Evolutionary conservation across 2,113 vertebrate species (phyloP).

Genomic region (Stercorarius parasiticus): DNA sequence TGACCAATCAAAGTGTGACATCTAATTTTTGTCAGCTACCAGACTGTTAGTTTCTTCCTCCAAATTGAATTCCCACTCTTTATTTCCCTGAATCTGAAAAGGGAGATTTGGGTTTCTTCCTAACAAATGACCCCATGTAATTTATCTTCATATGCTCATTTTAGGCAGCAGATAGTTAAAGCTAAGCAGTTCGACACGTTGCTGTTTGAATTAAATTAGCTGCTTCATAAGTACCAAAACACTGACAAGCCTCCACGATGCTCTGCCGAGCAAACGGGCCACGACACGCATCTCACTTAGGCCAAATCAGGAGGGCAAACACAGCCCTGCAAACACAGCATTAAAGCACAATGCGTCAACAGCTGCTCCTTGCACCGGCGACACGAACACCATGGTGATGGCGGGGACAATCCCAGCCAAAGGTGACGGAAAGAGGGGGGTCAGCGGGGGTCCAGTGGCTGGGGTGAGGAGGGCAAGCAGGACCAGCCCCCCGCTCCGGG

Average conservation of each 20-base stretch:
- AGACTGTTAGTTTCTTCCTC: neutral
- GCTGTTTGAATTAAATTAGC: slow-evolving; percentile 31
- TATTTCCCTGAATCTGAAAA: neutral
- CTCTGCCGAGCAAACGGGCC: neutral
- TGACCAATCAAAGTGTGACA: neutral
- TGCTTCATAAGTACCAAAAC: slow-evolving; percentile 2
- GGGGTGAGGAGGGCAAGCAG: slow-evolving; percentile 75
- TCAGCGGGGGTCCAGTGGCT: slow-evolving; percentile 44
- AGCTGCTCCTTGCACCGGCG: slow-evolving; percentile 70
- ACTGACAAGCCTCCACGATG: neutral
- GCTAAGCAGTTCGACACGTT: neutral
- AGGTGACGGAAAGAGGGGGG: slow-evolving; percentile 52
- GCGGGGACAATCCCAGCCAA: slow-evolving; percentile 35
- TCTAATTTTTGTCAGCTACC: neutral
- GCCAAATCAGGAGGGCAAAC: slow-evolving; percentile 66
- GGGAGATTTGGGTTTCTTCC: neutral
- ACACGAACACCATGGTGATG: slow-evolving; percentile 71
- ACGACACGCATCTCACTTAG: slow-evolving; percentile 14
- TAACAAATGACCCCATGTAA: neutral
- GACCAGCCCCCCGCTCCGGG: slow-evolving; percentile 49
- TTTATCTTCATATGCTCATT: neutral
- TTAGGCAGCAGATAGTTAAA: neutral
- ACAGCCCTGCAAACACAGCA: slow-evolving; percentile 65
- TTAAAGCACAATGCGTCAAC: slow-evolving; percentile 56
- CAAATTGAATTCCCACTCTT: neutral